These are phyloP conservation scores for Calephelis perditalis DNA, from an alignment of 2,888 invertebrate species.

Conservation along the genomic window DNA sequence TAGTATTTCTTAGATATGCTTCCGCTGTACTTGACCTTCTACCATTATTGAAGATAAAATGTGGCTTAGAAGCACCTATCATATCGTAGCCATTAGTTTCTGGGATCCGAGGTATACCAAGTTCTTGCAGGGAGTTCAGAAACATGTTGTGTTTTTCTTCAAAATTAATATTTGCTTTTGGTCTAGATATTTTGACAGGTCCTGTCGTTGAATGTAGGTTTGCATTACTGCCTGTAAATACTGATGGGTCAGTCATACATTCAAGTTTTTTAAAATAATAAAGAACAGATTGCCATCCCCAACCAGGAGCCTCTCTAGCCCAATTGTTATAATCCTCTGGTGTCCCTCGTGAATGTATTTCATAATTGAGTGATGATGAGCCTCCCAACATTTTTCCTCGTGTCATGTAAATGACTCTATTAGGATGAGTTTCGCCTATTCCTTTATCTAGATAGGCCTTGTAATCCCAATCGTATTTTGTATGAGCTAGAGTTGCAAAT, in stretches of 20 bases:
- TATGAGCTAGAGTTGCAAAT: constrained; percentile 34
- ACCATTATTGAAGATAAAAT: constrained; percentile 45
- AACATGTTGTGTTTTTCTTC: constrained; percentile 31
- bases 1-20: constrained; percentile 44
- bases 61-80: constrained; percentile 36
- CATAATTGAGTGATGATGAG: constrained; percentile 39
- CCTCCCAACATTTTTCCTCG: constrained; percentile 43
- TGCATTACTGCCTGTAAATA: constrained; percentile 28
- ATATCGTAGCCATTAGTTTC: constrained; percentile 39
- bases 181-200: constrained; percentile 39
- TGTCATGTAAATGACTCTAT: constrained; percentile 33
- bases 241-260: constrained; percentile 36
- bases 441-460: constrained; percentile 34
- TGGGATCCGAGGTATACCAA: constrained; percentile 37
- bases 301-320: constrained; percentile 37
- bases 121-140: constrained; percentile 36
- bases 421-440: constrained; percentile 33
- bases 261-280: constrained; percentile 43
- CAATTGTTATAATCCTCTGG: constrained; percentile 41
- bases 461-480: constrained; percentile 40
- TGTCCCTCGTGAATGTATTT: constrained; percentile 39
- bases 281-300: constrained; percentile 38
- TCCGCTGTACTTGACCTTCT: constrained; percentile 61
- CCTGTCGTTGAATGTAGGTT: constrained; percentile 38
- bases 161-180: constrained; percentile 34